phyloP scores from a whole-genome alignment of 2,888 invertebrate species.

The Drosophila melanosoma region DNA sequence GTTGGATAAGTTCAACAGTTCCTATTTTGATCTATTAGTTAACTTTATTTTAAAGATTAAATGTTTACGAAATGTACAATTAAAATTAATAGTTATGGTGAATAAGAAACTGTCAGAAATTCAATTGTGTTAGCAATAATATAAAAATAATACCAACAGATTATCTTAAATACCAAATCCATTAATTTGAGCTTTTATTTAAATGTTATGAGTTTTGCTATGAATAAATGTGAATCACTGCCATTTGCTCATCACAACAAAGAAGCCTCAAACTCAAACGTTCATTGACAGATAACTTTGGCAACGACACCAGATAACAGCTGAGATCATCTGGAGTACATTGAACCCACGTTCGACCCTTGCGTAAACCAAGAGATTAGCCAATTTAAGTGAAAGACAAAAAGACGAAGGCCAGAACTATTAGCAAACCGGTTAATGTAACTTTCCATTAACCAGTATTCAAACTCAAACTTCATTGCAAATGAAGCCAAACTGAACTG shows the following conservation, averaged over 20 bases:
- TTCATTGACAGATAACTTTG: conserved; percentile 5
- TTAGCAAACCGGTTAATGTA: conserved; percentile 58
- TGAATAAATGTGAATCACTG: conserved; percentile 16
- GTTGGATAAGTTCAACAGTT: background rate
- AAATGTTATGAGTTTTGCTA: conserved; percentile 3
- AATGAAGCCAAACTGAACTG: conserved; percentile 28
- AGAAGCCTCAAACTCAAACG: background rate
- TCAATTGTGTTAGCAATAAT: background rate
- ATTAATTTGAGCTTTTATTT: background rate
- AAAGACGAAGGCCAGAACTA: conserved; percentile 52
- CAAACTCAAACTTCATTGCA: conserved; percentile 26
- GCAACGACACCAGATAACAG: conserved; percentile 4
- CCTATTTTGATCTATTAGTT: background rate
- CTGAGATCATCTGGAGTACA: conserved; percentile 45
- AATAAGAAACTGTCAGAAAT: background rate
- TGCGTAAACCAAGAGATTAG: conserved; percentile 58
- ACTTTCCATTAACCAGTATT: conserved; percentile 57
- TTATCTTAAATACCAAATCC: conserved; percentile 3
- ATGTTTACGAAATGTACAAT: background rate
- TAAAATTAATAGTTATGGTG: background rate
- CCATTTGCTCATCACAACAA: conserved; percentile 11
- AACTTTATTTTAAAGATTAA: background rate
- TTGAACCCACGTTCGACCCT: conserved; percentile 51
- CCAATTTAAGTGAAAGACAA: conserved; percentile 53
- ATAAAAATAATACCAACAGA: background rate